phyloP scores from a whole-genome alignment of 2,113 vertebrate genomes.

The Chitala chitala region DNA sequence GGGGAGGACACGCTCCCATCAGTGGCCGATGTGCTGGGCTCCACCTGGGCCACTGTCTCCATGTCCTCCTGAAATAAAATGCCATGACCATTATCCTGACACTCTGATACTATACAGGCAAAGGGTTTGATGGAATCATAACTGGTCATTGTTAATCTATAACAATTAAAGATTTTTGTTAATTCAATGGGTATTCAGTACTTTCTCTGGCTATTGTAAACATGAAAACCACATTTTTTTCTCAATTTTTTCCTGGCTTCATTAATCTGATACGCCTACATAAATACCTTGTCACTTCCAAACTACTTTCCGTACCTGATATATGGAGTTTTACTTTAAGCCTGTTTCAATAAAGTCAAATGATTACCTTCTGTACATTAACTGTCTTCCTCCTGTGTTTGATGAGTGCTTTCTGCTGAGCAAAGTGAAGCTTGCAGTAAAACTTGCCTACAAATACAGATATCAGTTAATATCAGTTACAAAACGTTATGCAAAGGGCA shows the following conservation, averaged over 20 bases:
- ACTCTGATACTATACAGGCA: neutral
- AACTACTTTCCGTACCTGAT: too few relatives aligned
- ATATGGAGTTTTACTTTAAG: too few relatives aligned
- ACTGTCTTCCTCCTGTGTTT: constrained; percentile 69
- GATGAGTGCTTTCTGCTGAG: constrained; percentile 68
- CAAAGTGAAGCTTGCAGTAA: constrained; percentile 93
- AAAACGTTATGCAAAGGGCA: neutral
- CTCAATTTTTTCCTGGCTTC: too few relatives aligned
- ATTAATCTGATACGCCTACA: too few relatives aligned
- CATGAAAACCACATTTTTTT: too few relatives aligned
- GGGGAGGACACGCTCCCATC: constrained; percentile 48
- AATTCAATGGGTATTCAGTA: too few relatives aligned
- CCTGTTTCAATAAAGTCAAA: too few relatives aligned
- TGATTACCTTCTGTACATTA: constrained; percentile 55
- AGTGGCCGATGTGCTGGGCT: neutral
- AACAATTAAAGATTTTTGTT: too few relatives aligned
- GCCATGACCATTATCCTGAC: neutral
- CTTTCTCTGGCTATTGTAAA: too few relatives aligned
- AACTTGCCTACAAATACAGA: constrained; percentile 72
- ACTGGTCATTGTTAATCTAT: too few relatives aligned
- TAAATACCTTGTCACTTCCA: too few relatives aligned
- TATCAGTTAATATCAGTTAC: constrained; percentile 10
- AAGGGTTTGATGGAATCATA: neutral
- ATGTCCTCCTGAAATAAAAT: constrained; percentile 22
- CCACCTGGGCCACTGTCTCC: constrained; percentile 15